A percentile compares a stretch with the other conserved stretches of the same genome.
Conservation (phyloP, 2,888 invertebrate species). For the Ischnura elegans region DNA sequence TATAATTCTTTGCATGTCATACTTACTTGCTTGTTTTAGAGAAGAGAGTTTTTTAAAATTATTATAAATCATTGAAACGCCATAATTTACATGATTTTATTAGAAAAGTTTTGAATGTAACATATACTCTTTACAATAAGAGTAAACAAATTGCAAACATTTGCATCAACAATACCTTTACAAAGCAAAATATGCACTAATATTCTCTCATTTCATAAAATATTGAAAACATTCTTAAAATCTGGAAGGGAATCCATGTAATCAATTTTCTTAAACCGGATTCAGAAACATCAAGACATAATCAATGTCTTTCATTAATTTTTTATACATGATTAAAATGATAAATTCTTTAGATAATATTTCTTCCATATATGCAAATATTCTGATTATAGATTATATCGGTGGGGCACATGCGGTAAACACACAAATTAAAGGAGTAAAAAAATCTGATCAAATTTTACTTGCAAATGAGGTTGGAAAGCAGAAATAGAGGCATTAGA, state of each 20-base stretch:
- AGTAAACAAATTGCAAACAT: slow-evolving; percentile 63
- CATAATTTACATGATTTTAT: slow-evolving; percentile 21
- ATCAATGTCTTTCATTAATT: slow-evolving; percentile 10
- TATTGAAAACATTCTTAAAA: slow-evolving; percentile 53
- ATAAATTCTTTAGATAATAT: slow-evolving; percentile 41
- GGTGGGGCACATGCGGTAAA: slow-evolving; percentile 34
- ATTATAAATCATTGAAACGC: neutral
- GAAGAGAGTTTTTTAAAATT: neutral
- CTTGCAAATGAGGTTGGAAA: slow-evolving; percentile 24
- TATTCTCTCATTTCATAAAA: slow-evolving; percentile 57
- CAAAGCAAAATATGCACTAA: slow-evolving; percentile 62
- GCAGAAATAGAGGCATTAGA: slow-evolving; percentile 10
- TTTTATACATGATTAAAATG: slow-evolving; percentile 50
- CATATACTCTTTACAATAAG: slow-evolving; percentile 61
- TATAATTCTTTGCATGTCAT: neutral
- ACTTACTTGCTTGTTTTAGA: neutral
- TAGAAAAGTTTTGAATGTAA: slow-evolving; percentile 38
- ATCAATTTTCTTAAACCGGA: slow-evolving; percentile 9
- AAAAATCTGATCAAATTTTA: neutral
- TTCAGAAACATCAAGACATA: slow-evolving; percentile 55
- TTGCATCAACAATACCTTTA: slow-evolving; percentile 64
- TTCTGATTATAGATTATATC: slow-evolving; percentile 3
- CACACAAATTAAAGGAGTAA: neutral
- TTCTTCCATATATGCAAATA: neutral
- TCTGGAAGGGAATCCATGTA: slow-evolving; percentile 52